A percentile compares a stretch with the other conserved stretches of the same genome.
Conservation (phyloP, 2,797 vertebrate genomes). For the Periophthalmus magnuspinnatus region DNA sequence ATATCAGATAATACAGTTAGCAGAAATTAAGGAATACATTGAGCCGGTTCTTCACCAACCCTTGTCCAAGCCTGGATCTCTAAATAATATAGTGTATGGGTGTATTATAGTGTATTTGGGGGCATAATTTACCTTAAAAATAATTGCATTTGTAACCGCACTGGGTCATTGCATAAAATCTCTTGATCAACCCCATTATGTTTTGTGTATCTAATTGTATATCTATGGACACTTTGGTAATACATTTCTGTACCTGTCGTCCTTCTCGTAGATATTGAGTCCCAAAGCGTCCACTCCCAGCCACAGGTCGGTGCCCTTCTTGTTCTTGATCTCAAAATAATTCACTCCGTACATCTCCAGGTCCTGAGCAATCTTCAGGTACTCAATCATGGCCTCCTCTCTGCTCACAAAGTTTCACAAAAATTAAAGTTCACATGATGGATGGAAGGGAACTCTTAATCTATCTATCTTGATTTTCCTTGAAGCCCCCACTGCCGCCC, state of each 20-base stretch:
- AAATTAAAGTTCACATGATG: not conserved
- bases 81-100: no score
- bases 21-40: not conserved
- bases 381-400: constrained; percentile 91
- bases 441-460: not conserved
- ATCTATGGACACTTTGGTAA: not conserved
- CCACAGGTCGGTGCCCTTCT: constrained; percentile 94
- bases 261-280: constrained; percentile 93
- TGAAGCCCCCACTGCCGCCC: no score
- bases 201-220: not conserved
- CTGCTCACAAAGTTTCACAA: constrained; percentile 61
- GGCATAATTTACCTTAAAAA: not conserved
- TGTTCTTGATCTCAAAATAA: constrained; percentile 98
- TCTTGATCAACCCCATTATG: not conserved
- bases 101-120: no score
- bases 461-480: no score
- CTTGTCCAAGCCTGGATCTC: no score
- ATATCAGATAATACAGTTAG: not conserved
- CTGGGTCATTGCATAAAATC: not conserved
- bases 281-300: constrained; percentile 94
- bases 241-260: constrained; percentile 80
- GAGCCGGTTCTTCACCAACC: no score
- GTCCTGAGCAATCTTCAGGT: constrained; percentile 96
- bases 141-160: no score
- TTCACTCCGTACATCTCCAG: constrained; percentile 98